Base-by-base conservation (phyloP, 2,888 invertebrate species). In the Luffia ferchaultella region DNA sequence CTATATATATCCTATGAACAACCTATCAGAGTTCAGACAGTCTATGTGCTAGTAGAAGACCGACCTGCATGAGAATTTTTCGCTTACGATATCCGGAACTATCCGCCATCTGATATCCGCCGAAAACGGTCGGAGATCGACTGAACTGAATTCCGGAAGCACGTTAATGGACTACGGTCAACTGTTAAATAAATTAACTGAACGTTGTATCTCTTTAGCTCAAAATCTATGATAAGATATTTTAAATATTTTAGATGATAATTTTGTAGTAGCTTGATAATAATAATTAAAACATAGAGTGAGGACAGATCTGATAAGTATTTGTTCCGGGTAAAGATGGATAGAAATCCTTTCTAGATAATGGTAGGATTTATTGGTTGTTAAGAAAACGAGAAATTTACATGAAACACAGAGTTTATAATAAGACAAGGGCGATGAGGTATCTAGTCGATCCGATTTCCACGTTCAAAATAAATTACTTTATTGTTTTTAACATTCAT, bases 81-180 rank as follows among this genome's bases (percentile, higher is more conserved):
- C 5, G 30, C 12, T 30, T 12, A n/a, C n/a, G n/a, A n/a, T n/a
- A n/a, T n/a, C n/a, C 3, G 30, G 30, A 30, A 12, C 30, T 3
- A 30, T 3, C 30, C 30, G 30, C 30, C 30, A 12, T 30, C 30
- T 3, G 12, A 3, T 30, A 12, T 30, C 12, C 30, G 30, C 30
- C 30, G 30, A 30, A 30, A 30, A 30, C 30, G 30, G 12, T 30
- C 30, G 30, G 30, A 3, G 30, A 12, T 19, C 20, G 50, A 44
- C 44, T 54, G 57, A 54, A 57, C 57, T 58, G 55, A 59, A 52
- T 62, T 56, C 63, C 61, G 63, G 61, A 68, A 70, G 63, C 59
- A 62, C 59, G 50, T 62, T 70, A 70, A 70, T 72, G 70, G 65
- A 64, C 60, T 58, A 60, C 61, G 64, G 56, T 56, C 54, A 57